phyloP scores from a whole-genome alignment of 2,797 vertebrate genomes.

The Sparidentex hasta region DNA sequence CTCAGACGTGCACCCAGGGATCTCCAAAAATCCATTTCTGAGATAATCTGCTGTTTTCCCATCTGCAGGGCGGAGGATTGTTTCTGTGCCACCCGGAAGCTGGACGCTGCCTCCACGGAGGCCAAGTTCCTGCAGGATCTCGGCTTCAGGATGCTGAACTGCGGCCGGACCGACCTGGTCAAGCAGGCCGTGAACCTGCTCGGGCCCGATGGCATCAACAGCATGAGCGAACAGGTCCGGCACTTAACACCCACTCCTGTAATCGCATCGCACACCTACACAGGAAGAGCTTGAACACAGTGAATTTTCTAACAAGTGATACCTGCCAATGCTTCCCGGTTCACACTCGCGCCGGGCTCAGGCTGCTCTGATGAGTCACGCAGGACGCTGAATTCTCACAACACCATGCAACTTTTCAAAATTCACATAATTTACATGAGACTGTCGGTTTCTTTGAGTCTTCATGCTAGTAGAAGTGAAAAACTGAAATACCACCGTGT shows the following conservation, averaged over 20 bases:
- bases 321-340: slow-evolving; percentile 37
- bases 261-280: slow-evolving; percentile 28
- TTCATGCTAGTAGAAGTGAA: not conserved
- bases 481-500: too few relatives aligned
- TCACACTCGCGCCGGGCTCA: slow-evolving; percentile 35
- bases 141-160: slow-evolving; percentile 90
- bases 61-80: slow-evolving; percentile 85
- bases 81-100: slow-evolving; percentile 84
- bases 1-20: slow-evolving; percentile 24
- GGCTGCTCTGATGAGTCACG: slow-evolving; percentile 50
- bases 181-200: slow-evolving; percentile 87
- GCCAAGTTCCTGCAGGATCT: slow-evolving; percentile 88
- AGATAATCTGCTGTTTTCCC: slow-evolving; percentile 51
- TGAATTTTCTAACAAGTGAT: slow-evolving; percentile 18
- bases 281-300: slow-evolving; percentile 9
- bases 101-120: slow-evolving; percentile 86
- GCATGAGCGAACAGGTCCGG: slow-evolving; percentile 88
- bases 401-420: not conserved
- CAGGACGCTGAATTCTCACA: slow-evolving; percentile 4
- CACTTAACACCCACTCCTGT: slow-evolving; percentile 24
- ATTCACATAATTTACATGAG: slow-evolving; percentile 4
- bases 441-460: slow-evolving; percentile 16
- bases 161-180: slow-evolving; percentile 87
- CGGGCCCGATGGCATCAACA: slow-evolving; percentile 87
- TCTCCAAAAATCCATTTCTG: slow-evolving; percentile 43